Conservation (phyloP, 2,888 invertebrate species). For the Sycophila texana region DNA sequence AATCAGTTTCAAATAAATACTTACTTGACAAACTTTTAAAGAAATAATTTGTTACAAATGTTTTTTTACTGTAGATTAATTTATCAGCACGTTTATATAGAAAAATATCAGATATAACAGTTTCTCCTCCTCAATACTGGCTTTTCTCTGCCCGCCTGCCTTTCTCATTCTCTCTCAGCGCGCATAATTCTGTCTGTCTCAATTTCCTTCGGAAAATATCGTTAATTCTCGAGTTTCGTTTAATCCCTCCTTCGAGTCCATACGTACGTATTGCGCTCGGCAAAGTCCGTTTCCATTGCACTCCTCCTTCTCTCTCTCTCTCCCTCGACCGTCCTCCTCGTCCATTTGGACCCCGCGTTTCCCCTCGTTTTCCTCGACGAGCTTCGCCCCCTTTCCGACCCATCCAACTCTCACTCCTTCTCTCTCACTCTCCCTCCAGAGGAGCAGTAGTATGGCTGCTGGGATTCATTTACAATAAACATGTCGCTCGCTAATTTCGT, state of each 20-base stretch:
- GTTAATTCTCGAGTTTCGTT: slow-evolving; percentile 44
- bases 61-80: too few species aligned
- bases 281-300: slow-evolving; percentile 23
- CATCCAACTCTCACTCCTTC: not conserved
- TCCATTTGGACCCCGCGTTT: slow-evolving; percentile 1
- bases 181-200: slow-evolving; percentile 38
- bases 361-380: slow-evolving; percentile 46
- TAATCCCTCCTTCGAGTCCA: slow-evolving; percentile 44
- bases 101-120: too few species aligned
- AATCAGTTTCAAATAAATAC: too few species aligned
- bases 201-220: slow-evolving; percentile 45
- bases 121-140: not conserved
- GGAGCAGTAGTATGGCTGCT: slow-evolving; percentile 58
- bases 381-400: not conserved
- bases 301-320: not conserved
- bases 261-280: slow-evolving; percentile 7
- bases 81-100: too few species aligned
- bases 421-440: not conserved
- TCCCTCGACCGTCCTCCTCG: not conserved
- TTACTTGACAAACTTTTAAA: too few species aligned
- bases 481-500: slow-evolving; percentile 73
- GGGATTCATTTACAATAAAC: slow-evolving; percentile 75
- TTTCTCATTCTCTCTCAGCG: not conserved
- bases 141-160: not conserved
- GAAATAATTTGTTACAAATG: too few species aligned